Conservation (phyloP, 2,888 invertebrate genomes). For the Drepanosiphum platanoidis region DNA sequence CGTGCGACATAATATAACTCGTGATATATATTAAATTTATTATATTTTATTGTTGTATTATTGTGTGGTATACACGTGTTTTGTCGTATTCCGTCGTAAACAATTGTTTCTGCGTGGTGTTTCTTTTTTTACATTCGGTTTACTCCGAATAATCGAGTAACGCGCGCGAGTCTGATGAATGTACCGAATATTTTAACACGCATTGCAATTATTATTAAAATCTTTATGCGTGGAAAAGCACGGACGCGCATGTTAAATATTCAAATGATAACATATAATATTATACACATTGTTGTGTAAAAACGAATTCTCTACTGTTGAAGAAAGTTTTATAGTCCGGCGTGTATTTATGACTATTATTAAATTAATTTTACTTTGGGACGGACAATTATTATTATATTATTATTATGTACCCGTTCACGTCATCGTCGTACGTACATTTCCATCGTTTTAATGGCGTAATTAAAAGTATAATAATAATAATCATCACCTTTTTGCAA, state of each 20-base stretch:
- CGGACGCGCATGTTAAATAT: constrained; percentile 34
- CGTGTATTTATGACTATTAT: background rate
- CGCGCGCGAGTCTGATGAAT: background rate
- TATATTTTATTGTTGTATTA: too few species aligned
- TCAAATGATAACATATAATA: too few species aligned
- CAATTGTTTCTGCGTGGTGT: background rate
- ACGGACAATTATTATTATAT: background rate
- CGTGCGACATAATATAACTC: too few species aligned
- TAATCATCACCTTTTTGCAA: background rate
- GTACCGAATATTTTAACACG: background rate
- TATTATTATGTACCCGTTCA: background rate
- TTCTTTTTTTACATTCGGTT: background rate
- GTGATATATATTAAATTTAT: too few species aligned
- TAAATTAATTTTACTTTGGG: background rate
- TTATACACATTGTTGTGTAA: constrained; percentile 1
- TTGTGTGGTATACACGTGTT: background rate
- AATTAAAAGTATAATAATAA: background rate
- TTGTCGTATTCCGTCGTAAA: background rate
- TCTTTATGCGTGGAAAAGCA: constrained; percentile 42
- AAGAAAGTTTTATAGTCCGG: constrained; percentile 21
- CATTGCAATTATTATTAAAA: constrained; percentile 21
- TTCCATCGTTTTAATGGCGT: background rate
- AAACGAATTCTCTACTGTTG: constrained; percentile 23
- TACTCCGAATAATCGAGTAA: constrained; percentile 14
- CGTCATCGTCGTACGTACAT: background rate